Base-by-base conservation (phyloP, 2,797 vertebrate genomes). In the Hozukius guyotensis region DNA sequence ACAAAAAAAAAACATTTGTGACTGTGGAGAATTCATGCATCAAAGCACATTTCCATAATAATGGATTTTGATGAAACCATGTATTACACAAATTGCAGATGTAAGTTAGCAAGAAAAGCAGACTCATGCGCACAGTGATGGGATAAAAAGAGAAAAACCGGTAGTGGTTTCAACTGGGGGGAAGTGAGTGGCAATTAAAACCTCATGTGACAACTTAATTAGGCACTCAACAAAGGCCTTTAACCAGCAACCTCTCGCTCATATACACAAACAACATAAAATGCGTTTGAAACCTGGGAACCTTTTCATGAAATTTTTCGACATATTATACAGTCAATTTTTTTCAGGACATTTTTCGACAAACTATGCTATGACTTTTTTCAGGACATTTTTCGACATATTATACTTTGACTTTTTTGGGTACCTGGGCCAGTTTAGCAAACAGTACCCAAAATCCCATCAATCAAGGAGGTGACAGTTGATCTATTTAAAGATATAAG, bases 181-280 rank as follows among this genome's bases (percentile, higher is more conserved):
- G 64, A 84, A 67, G 29, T 64, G 14, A 42, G 46, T 3, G 8
- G 13, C 14, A 6, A 67, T 8, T 0, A 25, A 12, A 12, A 67
- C 34, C 10, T 24, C 61, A 11, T 16, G 27, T 69, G 53, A 64
- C 55, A 31, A 24, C 1, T 5, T 32, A 10, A 64, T 74, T 38
- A 16, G 2, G 1, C 18, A 57, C 55, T 42, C 2, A 6, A 20
- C 9, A 70, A 46, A 73, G 25, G 36, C 2, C 2, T 24, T 2
- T 34, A 24, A 3, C 1, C 0, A 12, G 25, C 14, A 38, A n/a
- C 1, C 4, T 46, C 2, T 55, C 0, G 16, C n/a, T 27, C 8
- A 72, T 18, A 64, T 4, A 49, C 4, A 59, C 34, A 32, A 38
- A 61, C 3, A 29, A 46, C 10, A 65, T 27, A 3, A 31, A 22